Evolutionary conservation across 2,797 vertebrate species (phyloP), one percentile per base, ranked within the genome.

Genomic region (Discoglossus pictus): DNA sequence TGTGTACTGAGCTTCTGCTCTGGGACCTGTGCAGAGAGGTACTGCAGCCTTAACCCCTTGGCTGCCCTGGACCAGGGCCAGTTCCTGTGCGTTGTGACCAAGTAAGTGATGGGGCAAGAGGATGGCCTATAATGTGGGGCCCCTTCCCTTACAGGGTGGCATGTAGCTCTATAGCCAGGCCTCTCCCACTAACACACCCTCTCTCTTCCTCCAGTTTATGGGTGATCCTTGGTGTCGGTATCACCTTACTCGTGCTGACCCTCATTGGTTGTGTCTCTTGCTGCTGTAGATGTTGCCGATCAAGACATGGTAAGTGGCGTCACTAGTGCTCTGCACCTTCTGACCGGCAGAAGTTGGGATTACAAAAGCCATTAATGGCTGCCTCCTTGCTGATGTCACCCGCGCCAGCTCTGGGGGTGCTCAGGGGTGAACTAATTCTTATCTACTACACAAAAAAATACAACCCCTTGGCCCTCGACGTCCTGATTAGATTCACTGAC

Each of bases 211-310:
- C 12, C 66, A 89, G 87, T 76, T 81, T 84, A 6, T 79, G 66
- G 64, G 72, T 73, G 0, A 5, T 80, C 0, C 17, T 90, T 39
- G 75, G 80, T 1, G 1, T 84, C 2, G 73, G 82, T n/a, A 6
- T 93, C 25, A 58, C 53, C 1, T 1, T 69, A 24, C 43, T 61
- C 6, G 79, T 79, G 0, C 5, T 86, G 54, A 8, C 89, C 15
- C 27, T 93, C 1, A 12, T 89, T 63, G 48, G 91, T 66, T 18
- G 93, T 66, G 74, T 96, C 73, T 67, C 87, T 78, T 98, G 96
- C 82, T 92, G 93, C 62, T 86, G 93, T 18, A 98, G 94, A 13
- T 94, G 94, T 1, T 96, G 94, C 80, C 97, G 96, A n/a, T n/a
- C n/a, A n/a, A n/a, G n/a, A n/a, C n/a, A n/a, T n/a, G n/a, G n/a